Evolutionary conservation across 2,888 invertebrate genomes (phyloP).

Genomic region (Aricia artaxerxes): DNA sequence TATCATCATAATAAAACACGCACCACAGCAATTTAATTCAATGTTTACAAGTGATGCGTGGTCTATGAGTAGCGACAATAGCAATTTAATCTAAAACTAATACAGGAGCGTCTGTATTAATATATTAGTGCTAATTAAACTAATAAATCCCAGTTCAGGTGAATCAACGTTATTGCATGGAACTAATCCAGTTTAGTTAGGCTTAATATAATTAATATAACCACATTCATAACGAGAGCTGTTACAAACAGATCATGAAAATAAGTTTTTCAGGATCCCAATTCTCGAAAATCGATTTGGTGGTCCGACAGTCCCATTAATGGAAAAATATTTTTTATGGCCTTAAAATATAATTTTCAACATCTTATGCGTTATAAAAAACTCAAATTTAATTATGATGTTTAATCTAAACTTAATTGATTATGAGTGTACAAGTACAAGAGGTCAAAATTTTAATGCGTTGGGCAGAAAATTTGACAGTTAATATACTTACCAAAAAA

Average conservation of each 20-base stretch:
- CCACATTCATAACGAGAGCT: neutral
- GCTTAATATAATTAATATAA: neutral
- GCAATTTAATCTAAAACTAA: constrained; percentile 7
- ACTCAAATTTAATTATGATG: no score
- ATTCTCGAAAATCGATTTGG: neutral
- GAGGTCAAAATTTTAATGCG: no score
- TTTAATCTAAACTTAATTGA: no score
- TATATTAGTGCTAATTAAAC: constrained; percentile 10
- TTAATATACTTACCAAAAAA: no score
- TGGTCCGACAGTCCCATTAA: no score
- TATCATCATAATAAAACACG: neutral
- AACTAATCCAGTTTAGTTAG: neutral
- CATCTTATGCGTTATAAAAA: no score
- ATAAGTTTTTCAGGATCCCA: neutral
- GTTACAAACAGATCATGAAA: neutral
- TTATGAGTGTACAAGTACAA: no score
- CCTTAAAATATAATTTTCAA: no score
- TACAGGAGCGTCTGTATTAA: neutral
- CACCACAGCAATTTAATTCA: neutral
- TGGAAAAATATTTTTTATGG: no score
- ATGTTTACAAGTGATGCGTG: neutral
- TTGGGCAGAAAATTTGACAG: no score
- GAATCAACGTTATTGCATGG: constrained; percentile 1
- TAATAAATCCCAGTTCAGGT: neutral
- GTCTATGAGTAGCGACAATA: constrained; percentile 5